A percentile compares a stretch with the other conserved stretches of the same genome.
Conservation (phyloP, 2,113 vertebrate species). For the Nyctibius bracteatus region DNA sequence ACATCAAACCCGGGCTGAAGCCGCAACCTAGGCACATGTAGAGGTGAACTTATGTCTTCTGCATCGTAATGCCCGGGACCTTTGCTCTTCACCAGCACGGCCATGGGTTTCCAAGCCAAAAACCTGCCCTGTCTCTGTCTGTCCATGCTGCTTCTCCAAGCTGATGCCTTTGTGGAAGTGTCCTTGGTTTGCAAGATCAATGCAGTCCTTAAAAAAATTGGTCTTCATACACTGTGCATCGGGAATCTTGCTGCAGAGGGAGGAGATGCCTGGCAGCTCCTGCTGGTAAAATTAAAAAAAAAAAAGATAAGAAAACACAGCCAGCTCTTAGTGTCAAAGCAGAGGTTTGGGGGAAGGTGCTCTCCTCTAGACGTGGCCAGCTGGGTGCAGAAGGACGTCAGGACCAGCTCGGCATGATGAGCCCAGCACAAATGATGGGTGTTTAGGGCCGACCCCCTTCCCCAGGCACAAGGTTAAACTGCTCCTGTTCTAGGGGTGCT, state of each 20-base stretch:
- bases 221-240: fast-evolving
- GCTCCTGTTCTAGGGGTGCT: not conserved
- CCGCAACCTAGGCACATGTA: fast-evolving
- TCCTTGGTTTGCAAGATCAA: not conserved
- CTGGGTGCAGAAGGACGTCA: fast-evolving
- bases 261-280: not conserved
- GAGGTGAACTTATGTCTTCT: too few relatives aligned
- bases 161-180: not conserved
- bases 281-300: not conserved
- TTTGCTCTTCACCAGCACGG: too few relatives aligned
- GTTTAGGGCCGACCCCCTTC: not conserved
- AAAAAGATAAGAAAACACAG: too few relatives aligned
- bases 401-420: fast-evolving
- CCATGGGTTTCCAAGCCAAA: fast-evolving
- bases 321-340: too few relatives aligned
- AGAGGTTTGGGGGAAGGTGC: not conserved
- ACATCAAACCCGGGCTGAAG: not conserved
- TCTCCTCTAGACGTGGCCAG: not conserved
- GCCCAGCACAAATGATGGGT: fast-evolving
- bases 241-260: not conserved
- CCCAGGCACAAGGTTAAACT: not conserved
- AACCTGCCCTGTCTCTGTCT: fast-evolving
- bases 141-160: not conserved
- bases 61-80: fast-evolving
- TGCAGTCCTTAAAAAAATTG: too few relatives aligned